Evolutionary conservation across 2,888 invertebrate genomes (phyloP).

Genomic region (Bombylius discolor): DNA sequence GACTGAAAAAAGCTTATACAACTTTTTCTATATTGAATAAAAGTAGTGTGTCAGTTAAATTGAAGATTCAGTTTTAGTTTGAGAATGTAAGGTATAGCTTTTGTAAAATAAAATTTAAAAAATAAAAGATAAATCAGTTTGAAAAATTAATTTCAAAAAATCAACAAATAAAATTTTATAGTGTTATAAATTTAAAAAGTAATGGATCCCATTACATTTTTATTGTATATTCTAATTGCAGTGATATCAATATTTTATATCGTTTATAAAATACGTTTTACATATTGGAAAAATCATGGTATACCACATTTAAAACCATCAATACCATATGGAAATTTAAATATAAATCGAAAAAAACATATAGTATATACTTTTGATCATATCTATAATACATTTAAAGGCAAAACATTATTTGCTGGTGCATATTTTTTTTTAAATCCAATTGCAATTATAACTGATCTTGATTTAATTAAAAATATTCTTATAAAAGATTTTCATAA

Average conservation of each 20-base stretch:
- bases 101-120: too few relatives aligned
- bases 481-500: slow-evolving; percentile 25
- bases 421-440: slow-evolving; percentile 27
- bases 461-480: slow-evolving; percentile 27
- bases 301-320: slow-evolving; percentile 9
- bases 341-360: background rate
- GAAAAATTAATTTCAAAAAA: too few relatives aligned
- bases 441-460: slow-evolving; percentile 24
- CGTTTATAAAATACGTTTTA: background rate
- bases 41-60: too few relatives aligned
- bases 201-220: too few relatives aligned
- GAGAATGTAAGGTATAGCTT: too few relatives aligned
- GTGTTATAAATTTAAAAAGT: too few relatives aligned
- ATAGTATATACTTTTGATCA: background rate
- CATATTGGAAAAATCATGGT: slow-evolving; percentile 12
- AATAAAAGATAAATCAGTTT: too few relatives aligned
- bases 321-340: slow-evolving; percentile 13
- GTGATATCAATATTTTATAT: background rate
- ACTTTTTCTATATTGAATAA: too few relatives aligned
- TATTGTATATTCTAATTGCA: background rate
- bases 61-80: too few relatives aligned
- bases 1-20: too few relatives aligned
- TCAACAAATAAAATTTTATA: too few relatives aligned
- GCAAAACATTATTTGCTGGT: slow-evolving; percentile 27
- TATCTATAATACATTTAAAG: slow-evolving; percentile 22